Evolutionary conservation across 2,888 invertebrate species (phyloP), one percentile per base, ranked within the genome.

Genomic region (Lithophane leautieri): DNA sequence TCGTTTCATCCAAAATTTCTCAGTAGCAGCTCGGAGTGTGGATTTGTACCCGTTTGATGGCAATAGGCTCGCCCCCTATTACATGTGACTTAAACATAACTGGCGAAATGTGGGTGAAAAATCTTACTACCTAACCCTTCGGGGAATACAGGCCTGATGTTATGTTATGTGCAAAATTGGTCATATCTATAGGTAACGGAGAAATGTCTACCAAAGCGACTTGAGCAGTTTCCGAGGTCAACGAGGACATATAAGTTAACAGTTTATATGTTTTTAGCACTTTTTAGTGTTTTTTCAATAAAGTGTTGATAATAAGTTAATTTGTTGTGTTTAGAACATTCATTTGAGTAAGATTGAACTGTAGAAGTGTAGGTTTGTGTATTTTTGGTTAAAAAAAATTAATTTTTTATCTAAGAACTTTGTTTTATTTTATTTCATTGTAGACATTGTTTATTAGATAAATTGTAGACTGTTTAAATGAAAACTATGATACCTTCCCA

Each of bases 141-240:
- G 0, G 2, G 0, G 0, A n/a, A 19, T 7, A 16, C 1, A 16
- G 2, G 14, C 25, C 7, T 16, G 22, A 42, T 54, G 22, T 11
- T 25, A 40, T 28, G 50, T 7, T 52, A 40, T 25, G 16, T 70
- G 25, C 16, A 2, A 22, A 70, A 42, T 28, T n/a, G 2, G 4
- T 16, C 6, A 2, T n/a, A 56, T 67, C 25, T 44, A 28, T n/a
- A 65, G 11, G 2, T 9, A 63, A 40, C 22, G 7, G 22, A 9
- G n/a, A 65, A 58, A 58, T 50, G 40, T 67, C 28, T 42, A 65
- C 34, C 58, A 52, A 58, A 28, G 34, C 12, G 7, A 44, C 22
- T 40, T 47, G 3, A 47, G n/a, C 28, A 40, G 44, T 72, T 72
- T 50, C 47, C 16, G n/a, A 40, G 52, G 60, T 66, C 61, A 72